Conservation (phyloP, 2,113 vertebrate genomes). For the Sinocyclocheilus rhinocerous region DNA sequence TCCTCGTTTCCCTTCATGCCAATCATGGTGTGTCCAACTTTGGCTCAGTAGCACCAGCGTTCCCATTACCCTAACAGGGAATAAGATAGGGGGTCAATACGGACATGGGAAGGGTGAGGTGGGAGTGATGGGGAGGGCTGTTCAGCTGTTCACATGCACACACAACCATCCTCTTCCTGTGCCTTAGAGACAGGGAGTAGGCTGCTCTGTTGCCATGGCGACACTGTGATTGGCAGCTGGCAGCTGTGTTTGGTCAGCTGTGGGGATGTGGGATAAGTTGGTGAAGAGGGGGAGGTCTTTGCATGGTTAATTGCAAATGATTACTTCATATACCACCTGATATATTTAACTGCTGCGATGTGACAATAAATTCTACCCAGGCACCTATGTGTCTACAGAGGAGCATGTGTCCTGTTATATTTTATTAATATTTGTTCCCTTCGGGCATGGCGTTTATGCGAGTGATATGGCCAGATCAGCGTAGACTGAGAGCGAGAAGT, state of each 20-base stretch:
- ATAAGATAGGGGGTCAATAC: conserved; percentile 51
- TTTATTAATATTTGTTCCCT: conserved; percentile 47
- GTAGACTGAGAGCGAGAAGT: conserved; percentile 46
- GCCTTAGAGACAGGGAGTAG: conserved; percentile 65
- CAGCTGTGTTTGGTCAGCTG: conserved; percentile 69
- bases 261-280: conserved; percentile 34
- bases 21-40: conserved; percentile 55
- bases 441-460: conserved; percentile 24
- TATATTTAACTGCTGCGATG: conserved; percentile 46
- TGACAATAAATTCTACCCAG: conserved; percentile 36
- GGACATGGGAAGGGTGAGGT: conserved; percentile 35
- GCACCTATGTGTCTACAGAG: conserved; percentile 44
- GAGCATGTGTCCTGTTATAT: conserved; percentile 34
- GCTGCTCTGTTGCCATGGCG: conserved; percentile 63
- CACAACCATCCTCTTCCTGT: conserved; percentile 51
- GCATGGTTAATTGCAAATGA: conserved; percentile 49
- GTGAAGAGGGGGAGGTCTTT: conserved; percentile 1
- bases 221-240: conserved; percentile 65
- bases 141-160: conserved; percentile 60
- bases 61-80: conserved; percentile 65
- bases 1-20: conserved; percentile 13
- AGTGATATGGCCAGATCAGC: conserved; percentile 40
- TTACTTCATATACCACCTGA: conserved; percentile 47
- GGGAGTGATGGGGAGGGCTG: conserved; percentile 20
- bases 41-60: conserved; percentile 45